Evolutionary conservation across 2,797 vertebrate genomes (phyloP), one percentile per base, ranked within the genome.

Genomic region (Anguilla obscura): DNA sequence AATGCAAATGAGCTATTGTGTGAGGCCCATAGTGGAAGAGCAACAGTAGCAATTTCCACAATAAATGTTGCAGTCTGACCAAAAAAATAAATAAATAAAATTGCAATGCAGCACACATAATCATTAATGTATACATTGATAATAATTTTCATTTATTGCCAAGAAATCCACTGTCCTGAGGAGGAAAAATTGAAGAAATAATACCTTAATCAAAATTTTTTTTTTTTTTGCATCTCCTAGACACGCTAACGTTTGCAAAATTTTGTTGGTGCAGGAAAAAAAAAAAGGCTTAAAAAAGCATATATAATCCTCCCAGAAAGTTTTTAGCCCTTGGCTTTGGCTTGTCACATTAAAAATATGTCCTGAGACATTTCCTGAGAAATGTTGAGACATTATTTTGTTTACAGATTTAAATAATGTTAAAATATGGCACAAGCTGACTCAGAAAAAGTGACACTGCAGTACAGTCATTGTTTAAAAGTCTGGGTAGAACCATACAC

Each of bases 1-100:
- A 93, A 94, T 93, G 92, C 93, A 92, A 93, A 92, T 93, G 92
- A 95, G 94, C 91, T 90, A 91, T 94, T 93, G 93, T 94, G 92
- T 87, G 79, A 87, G 90, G 92, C 91, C 94, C 93, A 93, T 91
- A 93, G 90, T 93, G 93, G 89, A 89, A 86, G 85, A 66, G 76
- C 90, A 92, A 91, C 90, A 88, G 92, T 91, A 24, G n/a, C 79
- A 66, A 76, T 88, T 52, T 88, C 90, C 84, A 30, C 83, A 92
- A 90, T 90, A 92, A 92, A 60, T 87, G 76, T 87, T 89, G 30
- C 2, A 24, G 85, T 87, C 90, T 91, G 88, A 92, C 88, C 89
- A n/a, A 90, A 92, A 69, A 92, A 91, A 92, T 91, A 90, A 86
- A 36, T 82, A 40, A 40, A 40, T 52, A 10, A 52, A 52, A 52